Conservation (phyloP, 2,888 invertebrate genomes). For the Troilus luridus region DNA sequence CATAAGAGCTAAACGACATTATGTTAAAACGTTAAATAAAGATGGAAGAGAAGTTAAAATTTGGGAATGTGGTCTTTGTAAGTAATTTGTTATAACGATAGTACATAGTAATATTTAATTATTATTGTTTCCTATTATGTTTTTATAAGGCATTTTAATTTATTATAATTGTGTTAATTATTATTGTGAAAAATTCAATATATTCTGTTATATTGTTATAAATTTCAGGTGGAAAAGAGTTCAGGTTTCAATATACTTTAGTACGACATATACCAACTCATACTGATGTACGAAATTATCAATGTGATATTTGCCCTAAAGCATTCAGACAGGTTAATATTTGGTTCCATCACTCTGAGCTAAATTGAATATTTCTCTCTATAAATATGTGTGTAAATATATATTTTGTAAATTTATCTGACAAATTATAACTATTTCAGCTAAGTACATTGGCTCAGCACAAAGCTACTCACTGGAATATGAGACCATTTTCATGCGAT, state of each 20-base stretch:
- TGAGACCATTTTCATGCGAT: conserved; percentile 81
- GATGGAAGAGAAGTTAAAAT: conserved; percentile 60
- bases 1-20: conserved; percentile 59
- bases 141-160: not conserved
- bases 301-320: conserved; percentile 81
- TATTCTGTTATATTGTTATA: not conserved
- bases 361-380: not conserved
- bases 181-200: not conserved
- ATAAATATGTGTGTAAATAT: not conserved
- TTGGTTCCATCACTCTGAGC: not conserved
- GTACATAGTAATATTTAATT: not conserved
- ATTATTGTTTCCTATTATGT: not conserved
- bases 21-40: conserved; percentile 55
- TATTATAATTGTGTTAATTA: not conserved
- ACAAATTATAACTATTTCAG: conserved; percentile 68
- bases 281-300: conserved; percentile 83
- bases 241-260: conserved; percentile 82
- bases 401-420: not conserved
- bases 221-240: conserved; percentile 77
- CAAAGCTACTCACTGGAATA: conserved; percentile 83
- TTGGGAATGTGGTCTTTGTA: conserved; percentile 62
- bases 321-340: conserved; percentile 67
- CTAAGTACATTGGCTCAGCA: conserved; percentile 84
- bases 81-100: not conserved
- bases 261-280: conserved; percentile 84